Conservation (phyloP, 1,140 invertebrate species). For the Philotrypesis tridentata region DNA sequence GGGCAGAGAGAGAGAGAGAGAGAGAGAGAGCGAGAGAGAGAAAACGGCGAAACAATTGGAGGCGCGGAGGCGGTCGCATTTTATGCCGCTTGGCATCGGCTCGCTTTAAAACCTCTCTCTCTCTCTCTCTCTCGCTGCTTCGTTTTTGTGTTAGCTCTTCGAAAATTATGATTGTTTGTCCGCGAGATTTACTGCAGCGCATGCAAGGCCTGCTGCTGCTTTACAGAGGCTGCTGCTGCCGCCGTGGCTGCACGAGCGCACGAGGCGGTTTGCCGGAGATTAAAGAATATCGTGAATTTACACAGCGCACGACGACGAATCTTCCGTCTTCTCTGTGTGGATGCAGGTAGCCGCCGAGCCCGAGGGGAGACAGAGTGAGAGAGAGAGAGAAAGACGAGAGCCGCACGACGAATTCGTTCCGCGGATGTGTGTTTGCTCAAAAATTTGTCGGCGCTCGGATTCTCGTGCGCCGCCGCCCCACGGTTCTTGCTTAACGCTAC, state of each 20-base stretch:
- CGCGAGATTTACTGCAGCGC: constrained; percentile 68
- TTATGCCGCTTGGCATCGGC: constrained; percentile 68
- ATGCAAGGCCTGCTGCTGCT: constrained; percentile 46
- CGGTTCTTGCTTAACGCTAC: not conserved
- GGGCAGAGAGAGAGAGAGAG: constrained; percentile 15
- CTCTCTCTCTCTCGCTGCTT: constrained; percentile 55
- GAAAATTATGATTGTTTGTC: constrained; percentile 74
- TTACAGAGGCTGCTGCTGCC: not conserved
- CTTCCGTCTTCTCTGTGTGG: not conserved
- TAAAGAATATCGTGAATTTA: constrained; percentile 42
- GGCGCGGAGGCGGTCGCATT: constrained; percentile 70
- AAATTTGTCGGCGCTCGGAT: constrained; percentile 32
- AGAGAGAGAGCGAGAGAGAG: constrained; percentile 50
- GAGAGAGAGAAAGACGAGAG: too few species aligned
- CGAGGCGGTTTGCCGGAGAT: constrained; percentile 31
- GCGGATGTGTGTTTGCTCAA: constrained; percentile 33
- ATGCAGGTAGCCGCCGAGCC: not conserved
- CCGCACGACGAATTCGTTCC: constrained; percentile 34
- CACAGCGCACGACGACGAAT: constrained; percentile 16
- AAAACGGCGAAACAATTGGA: constrained; percentile 71
- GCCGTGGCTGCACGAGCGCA: constrained; percentile 36
- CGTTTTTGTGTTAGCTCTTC: constrained; percentile 68
- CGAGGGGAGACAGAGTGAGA: not conserved
- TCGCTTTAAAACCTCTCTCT: constrained; percentile 60
- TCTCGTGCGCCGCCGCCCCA: not conserved